Evolutionary conservation across 2,113 vertebrate genomes (phyloP).

Genomic region (Zosterops hypoxanthus): DNA sequence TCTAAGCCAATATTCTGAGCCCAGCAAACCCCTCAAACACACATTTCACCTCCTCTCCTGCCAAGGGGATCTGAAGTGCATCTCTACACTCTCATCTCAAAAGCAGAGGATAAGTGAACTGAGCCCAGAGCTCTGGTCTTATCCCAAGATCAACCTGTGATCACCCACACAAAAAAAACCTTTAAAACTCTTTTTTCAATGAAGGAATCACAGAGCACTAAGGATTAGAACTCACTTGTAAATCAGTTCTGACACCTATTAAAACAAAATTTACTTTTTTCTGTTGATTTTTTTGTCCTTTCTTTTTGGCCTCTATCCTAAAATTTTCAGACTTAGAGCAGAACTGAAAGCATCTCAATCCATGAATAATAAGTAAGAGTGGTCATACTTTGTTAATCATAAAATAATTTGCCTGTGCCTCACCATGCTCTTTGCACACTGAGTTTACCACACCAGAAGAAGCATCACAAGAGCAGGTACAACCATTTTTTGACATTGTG

Average conservation of each 20-base stretch:
- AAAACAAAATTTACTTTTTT: background rate
- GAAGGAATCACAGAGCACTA: background rate
- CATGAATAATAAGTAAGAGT: background rate
- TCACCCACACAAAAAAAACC: background rate
- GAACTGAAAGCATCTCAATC: background rate
- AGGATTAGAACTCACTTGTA: background rate
- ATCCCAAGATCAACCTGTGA: background rate
- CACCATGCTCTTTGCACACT: background rate
- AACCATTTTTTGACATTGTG: background rate
- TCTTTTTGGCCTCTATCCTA: background rate
- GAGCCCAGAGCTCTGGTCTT: background rate
- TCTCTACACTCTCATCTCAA: background rate
- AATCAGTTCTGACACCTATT: background rate
- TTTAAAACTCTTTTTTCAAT: background rate
- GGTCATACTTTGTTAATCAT: background rate
- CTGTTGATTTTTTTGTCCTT: background rate
- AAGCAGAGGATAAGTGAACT: background rate
- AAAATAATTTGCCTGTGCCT: background rate
- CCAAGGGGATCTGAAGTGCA: background rate
- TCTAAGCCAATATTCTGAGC: background rate
- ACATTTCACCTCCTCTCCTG: background rate
- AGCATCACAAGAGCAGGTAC: background rate
- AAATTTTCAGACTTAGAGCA: background rate
- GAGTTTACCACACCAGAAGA: background rate
- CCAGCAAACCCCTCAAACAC: background rate